Conservation (phyloP, 2,888 invertebrate genomes). For the Scaptomyza tumidula region DNA sequence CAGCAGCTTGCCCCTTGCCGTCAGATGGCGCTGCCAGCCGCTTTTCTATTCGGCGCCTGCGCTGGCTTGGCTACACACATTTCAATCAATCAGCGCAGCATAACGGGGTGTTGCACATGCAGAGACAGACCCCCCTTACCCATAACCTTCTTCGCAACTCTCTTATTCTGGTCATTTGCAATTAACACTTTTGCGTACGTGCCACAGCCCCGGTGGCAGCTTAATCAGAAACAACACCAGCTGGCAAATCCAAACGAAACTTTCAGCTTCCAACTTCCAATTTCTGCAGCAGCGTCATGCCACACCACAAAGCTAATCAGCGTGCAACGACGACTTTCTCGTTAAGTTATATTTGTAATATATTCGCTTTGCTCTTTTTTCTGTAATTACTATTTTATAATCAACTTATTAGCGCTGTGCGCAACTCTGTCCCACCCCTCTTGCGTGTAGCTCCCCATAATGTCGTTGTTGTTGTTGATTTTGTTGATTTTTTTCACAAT, state of each 20-base stretch:
- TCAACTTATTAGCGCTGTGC: conserved; percentile 71
- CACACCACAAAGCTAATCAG: conserved; percentile 75
- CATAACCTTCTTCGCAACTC: conserved; percentile 7
- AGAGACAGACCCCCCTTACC: neutral
- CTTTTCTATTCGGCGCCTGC: conserved; percentile 45
- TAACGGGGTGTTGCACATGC: conserved; percentile 48
- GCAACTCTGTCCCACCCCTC: conserved; percentile 3
- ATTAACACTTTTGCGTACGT: conserved; percentile 81
- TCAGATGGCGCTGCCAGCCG: conserved; percentile 1
- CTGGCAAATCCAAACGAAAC: conserved; percentile 17
- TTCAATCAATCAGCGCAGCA: conserved; percentile 47
- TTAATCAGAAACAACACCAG: conserved; percentile 40
- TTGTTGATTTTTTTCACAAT: conserved; percentile 6
- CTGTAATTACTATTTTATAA: conserved; percentile 77
- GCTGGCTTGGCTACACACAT: conserved; percentile 40
- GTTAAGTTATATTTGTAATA: conserved; percentile 42
- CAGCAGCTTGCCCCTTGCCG: neutral
- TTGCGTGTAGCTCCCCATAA: conserved; percentile 44
- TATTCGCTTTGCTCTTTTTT: conserved; percentile 25
- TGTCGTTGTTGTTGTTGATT: conserved; percentile 19
- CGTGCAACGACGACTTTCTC: conserved; percentile 79
- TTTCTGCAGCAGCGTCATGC: conserved; percentile 30
- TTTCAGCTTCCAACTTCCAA: conserved; percentile 26
- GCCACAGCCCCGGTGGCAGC: conserved; percentile 59
- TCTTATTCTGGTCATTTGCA: conserved; percentile 73